These are phyloP conservation scores for Oreochromis mossambicus DNA, from an alignment of 2,797 vertebrate species.

Conservation along the genomic window DNA sequence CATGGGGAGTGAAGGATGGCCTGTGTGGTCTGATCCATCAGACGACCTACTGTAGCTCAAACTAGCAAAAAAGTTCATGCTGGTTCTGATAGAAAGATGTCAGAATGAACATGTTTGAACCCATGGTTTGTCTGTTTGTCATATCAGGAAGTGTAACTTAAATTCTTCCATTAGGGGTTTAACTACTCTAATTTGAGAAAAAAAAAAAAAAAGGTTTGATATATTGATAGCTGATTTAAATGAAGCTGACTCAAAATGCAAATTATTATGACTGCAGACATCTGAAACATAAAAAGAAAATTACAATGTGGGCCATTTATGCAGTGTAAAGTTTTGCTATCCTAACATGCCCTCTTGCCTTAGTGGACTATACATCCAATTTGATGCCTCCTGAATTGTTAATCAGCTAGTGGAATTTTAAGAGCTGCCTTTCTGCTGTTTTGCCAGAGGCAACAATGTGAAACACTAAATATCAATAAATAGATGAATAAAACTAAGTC, in stretches of 20 bases:
- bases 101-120: background rate
- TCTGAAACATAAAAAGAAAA: background rate
- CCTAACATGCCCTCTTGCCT: conserved; percentile 30
- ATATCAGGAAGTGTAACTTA: background rate
- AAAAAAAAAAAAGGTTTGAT: background rate
- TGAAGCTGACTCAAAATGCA: background rate
- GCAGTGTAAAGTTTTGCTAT: background rate
- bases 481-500: background rate
- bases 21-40: background rate
- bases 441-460: conserved; percentile 48
- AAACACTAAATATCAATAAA: conserved; percentile 59
- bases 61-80: background rate
- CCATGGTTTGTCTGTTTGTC: background rate
- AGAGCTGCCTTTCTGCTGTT: conserved; percentile 33
- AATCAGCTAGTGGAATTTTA: conserved; percentile 57
- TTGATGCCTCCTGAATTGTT: conserved; percentile 54
- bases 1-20: background rate
- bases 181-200: background rate
- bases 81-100: background rate
- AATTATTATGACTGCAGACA: background rate
- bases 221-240: background rate
- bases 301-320: background rate
- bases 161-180: background rate
- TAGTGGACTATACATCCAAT: conserved; percentile 19
- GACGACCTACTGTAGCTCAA: background rate